Evolutionary conservation across 2,888 invertebrate species (phyloP).

Genomic region (Marasmarcha lunaedactyla): DNA sequence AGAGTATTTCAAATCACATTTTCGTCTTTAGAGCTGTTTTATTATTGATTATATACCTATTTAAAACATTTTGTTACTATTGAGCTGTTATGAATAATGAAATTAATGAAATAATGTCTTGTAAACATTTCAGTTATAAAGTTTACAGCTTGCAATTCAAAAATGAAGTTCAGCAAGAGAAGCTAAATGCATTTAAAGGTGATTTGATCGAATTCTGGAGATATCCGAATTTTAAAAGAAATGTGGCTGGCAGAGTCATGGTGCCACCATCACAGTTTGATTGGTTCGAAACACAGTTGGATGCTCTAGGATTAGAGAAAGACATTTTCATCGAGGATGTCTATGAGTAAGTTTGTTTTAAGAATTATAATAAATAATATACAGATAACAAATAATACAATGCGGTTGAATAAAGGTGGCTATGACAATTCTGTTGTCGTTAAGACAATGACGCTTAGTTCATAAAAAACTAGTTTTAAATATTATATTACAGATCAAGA

Average conservation of each 20-base stretch:
- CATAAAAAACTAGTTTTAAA: no score
- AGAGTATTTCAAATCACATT: no score
- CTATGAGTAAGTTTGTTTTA: slow-evolving; percentile 30
- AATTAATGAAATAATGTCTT: no score
- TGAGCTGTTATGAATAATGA: no score
- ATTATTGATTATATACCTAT: no score
- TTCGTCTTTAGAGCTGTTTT: no score
- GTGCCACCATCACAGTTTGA: slow-evolving; percentile 34
- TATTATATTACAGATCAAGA: no score
- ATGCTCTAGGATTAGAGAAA: slow-evolving; percentile 24
- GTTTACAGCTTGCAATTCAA: slow-evolving; percentile 35
- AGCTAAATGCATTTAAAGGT: slow-evolving; percentile 24
- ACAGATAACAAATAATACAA: no score
- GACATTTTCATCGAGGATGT: slow-evolving; percentile 37
- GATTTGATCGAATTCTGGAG: slow-evolving; percentile 39
- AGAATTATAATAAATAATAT: neutral
- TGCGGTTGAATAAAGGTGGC: no score
- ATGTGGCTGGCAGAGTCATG: slow-evolving; percentile 35
- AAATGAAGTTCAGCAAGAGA: slow-evolving; percentile 27
- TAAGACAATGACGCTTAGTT: no score
- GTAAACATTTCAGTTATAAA: slow-evolving; percentile 38
- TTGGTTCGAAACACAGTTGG: slow-evolving; percentile 41
- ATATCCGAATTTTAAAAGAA: slow-evolving; percentile 32
- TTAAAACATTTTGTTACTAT: no score
- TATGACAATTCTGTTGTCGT: no score